phyloP scores from a whole-genome alignment of 64 coral and sea anemone species.

The Acropora tenuis region DNA sequence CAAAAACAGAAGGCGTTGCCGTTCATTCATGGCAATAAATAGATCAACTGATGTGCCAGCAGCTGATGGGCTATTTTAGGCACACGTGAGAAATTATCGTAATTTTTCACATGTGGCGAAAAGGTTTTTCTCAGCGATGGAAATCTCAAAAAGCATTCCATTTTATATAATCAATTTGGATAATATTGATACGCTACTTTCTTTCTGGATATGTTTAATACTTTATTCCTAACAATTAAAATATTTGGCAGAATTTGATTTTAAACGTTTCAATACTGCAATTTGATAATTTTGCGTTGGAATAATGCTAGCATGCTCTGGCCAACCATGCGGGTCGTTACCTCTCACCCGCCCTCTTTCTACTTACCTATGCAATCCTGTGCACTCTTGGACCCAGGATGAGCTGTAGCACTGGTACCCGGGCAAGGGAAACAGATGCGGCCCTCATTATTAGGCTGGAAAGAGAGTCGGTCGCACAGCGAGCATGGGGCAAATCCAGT shows the following conservation, averaged over 20 bases:
- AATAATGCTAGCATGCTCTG: neutral
- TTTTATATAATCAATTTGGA: neutral
- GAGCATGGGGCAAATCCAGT: constrained; percentile 63
- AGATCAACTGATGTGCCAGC: too few relatives aligned
- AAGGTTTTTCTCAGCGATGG: too few relatives aligned
- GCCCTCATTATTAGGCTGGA: constrained; percentile 49
- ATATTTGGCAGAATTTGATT: neutral
- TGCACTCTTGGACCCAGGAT: constrained; percentile 30
- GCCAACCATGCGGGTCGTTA: neutral
- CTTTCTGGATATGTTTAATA: neutral
- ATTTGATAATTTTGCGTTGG: neutral
- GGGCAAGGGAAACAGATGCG: constrained; percentile 56
- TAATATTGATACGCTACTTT: neutral
- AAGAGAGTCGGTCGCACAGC: constrained; percentile 57
- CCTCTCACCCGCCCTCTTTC: neutral
- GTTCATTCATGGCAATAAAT: too few relatives aligned
- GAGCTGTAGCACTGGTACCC: constrained; percentile 57
- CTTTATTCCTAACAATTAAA: neutral
- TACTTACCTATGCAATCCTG: constrained; percentile 59
- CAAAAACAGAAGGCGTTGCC: too few relatives aligned
- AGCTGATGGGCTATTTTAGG: too few relatives aligned
- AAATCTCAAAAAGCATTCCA: too few relatives aligned
- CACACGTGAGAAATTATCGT: too few relatives aligned
- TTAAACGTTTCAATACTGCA: neutral
- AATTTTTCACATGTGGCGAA: too few relatives aligned